Evolutionary conservation across 2,113 vertebrate species (phyloP).

Genomic region (Tinamus guttatus): DNA sequence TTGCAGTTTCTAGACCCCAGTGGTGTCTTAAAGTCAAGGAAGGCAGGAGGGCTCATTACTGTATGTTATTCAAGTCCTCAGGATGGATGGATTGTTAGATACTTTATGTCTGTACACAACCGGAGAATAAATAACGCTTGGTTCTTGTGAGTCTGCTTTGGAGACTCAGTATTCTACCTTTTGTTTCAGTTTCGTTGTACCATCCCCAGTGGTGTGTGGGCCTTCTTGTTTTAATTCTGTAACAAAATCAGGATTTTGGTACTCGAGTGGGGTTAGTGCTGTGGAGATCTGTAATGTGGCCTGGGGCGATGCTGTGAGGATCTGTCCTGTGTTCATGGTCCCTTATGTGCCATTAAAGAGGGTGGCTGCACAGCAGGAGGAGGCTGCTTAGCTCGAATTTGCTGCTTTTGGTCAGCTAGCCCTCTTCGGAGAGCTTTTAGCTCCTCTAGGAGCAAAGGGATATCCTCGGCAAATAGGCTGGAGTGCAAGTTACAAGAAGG

Average conservation of each 20-base stretch:
- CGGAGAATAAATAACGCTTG: neutral
- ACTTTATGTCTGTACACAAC: too few relatives aligned
- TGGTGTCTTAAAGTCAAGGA: neutral
- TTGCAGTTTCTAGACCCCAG: neutral
- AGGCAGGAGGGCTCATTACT: accelerated
- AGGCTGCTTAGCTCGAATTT: neutral
- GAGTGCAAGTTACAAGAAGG: neutral
- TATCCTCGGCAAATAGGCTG: neutral
- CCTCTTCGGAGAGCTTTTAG: neutral
- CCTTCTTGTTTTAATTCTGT: neutral
- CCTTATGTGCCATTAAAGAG: neutral
- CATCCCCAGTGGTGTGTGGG: accelerated
- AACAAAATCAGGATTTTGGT: neutral
- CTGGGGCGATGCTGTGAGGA: neutral
- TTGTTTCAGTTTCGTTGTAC: neutral
- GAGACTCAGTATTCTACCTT: neutral
- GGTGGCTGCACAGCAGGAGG: neutral
- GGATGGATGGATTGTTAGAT: neutral
- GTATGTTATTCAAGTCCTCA: neutral
- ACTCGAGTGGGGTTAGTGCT: neutral
- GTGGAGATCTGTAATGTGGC: neutral
- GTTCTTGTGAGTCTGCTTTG: neutral
- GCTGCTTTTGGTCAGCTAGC: neutral
- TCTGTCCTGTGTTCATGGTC: neutral
- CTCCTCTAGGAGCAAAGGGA: neutral